These are phyloP conservation scores for Phthorimaea operculella DNA, from an alignment of 1,140 invertebrate species.

Conservation along the genomic window DNA sequence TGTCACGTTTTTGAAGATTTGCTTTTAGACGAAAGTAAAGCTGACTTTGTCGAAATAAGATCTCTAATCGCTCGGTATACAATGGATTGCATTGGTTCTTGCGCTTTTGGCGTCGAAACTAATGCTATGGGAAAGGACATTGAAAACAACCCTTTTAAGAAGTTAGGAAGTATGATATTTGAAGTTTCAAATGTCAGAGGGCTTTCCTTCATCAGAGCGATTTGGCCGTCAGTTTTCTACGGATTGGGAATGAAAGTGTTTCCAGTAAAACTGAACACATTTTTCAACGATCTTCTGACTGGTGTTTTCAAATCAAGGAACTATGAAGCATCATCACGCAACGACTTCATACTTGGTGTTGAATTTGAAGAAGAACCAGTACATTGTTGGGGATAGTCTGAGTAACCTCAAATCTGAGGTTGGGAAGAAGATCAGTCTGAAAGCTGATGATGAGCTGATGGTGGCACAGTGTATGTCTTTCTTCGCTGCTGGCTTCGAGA, in stretches of 20 bases:
- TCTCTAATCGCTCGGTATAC: constrained; percentile 62
- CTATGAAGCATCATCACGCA: constrained; percentile 20
- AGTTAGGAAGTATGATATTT: constrained; percentile 50
- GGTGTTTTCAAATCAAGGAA: constrained; percentile 25
- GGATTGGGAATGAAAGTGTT: constrained; percentile 20
- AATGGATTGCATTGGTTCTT: constrained; percentile 70
- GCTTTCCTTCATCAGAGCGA: constrained; percentile 16
- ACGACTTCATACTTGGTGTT: constrained; percentile 38
- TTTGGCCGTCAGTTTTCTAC: constrained; percentile 36
- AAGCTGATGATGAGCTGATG: constrained; percentile 27
- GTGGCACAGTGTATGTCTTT: constrained; percentile 44
- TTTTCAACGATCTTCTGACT: constrained; percentile 27
- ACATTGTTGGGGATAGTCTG: constrained; percentile 27
- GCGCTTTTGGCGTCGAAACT: constrained; percentile 69
- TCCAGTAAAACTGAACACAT: constrained; percentile 16
- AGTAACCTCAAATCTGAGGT: constrained; percentile 15
- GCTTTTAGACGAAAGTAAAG: constrained; percentile 24
- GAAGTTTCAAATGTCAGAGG: constrained; percentile 17
- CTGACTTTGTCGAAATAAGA: constrained; percentile 42
- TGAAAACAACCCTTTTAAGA: constrained; percentile 60
- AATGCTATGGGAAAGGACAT: constrained; percentile 47
- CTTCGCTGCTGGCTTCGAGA: constrained; percentile 46
- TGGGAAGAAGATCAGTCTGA: constrained; percentile 15
- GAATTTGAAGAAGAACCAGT: constrained; percentile 24
- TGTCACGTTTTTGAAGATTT: constrained; percentile 37